Percentiles rank a stretch among this genome's conserved stretches.
Evolutionary conservation across 1,140 invertebrate species (phyloP).

Genomic region (Glossosoma conforme): DNA sequence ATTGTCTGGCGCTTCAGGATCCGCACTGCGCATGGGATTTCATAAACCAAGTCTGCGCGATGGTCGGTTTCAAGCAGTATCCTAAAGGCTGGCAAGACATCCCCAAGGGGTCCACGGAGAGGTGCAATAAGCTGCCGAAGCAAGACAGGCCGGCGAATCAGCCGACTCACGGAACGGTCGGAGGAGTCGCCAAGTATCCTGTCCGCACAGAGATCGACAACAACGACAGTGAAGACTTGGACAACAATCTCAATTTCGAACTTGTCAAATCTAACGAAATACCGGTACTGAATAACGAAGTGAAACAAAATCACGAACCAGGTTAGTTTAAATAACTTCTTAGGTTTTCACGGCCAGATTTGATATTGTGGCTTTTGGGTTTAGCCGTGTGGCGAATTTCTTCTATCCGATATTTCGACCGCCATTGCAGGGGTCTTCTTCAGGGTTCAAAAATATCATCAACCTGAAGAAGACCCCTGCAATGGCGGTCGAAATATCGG

Average conservation of each 20-base stretch:
- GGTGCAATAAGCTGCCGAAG: slow-evolving; percentile 56
- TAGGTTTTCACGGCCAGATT: not conserved
- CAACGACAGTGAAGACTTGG: slow-evolving; percentile 17
- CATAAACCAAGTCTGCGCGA: slow-evolving; percentile 66
- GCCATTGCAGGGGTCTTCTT: too few relatives aligned
- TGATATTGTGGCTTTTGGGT: too few relatives aligned
- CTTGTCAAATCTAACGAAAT: slow-evolving; percentile 20
- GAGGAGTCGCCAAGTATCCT: slow-evolving; percentile 15
- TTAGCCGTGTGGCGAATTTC: too few relatives aligned
- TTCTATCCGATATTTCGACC: too few relatives aligned
- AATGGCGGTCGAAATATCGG: too few relatives aligned
- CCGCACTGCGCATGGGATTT: slow-evolving; percentile 97
- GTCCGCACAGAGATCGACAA: slow-evolving; percentile 20
- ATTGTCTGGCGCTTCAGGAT: slow-evolving; percentile 90
- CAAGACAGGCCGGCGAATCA: slow-evolving; percentile 6
- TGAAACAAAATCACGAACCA: slow-evolving; percentile 26
- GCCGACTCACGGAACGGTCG: slow-evolving; percentile 22
- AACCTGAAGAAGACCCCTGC: too few relatives aligned
- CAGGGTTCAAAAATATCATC: too few relatives aligned
- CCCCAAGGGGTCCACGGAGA: slow-evolving; percentile 59
- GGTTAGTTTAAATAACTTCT: slow-evolving; percentile 11
- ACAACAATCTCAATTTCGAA: slow-evolving; percentile 21
- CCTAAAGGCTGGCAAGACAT: slow-evolving; percentile 70
- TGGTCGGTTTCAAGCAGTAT: slow-evolving; percentile 60
- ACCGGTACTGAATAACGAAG: slow-evolving; percentile 9